Evolutionary conservation across 2,888 invertebrate genomes (phyloP), one percentile per base, ranked within the genome.

Genomic region (Dendrolimus pini): DNA sequence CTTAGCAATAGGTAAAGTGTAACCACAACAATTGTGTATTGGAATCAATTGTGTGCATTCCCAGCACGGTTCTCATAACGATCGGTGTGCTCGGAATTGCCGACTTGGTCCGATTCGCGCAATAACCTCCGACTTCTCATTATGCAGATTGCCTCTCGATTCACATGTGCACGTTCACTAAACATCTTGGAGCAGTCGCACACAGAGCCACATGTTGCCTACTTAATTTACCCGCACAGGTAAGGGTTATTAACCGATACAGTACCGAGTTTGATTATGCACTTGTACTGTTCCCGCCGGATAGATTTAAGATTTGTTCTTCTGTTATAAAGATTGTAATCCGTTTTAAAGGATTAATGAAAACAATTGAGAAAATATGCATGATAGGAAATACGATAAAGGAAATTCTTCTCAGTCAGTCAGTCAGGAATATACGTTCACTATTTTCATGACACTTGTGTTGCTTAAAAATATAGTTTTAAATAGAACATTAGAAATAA

Each of bases 81-180:
- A 85, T 85, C 70, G 84, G 77, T 78, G 70, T 77, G 78, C 9
- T 47, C 79, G 82, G 85, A 86, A 86, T 87, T 83, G 85, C 82
- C 77, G 76, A 75, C 77, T 77, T 74, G 80, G 79, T 75, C 80
- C 81, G 82, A 78, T 81, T 74, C 79, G 77, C 78, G 80, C 84
- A 80, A 85, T 87, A 87, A 83, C 83, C 82, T 72, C 77, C 70
- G 82, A 78, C 82, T 81, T 77, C 81, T 86, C 81, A 88, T 89
- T 89, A 89, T 88, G 89, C 80, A 89, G 82, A 89, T 88, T 85
- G 80, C 82, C 74, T 66, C 72, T 72, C 78, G 74, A 72, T 77
- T 75, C 81, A 72, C 78, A 75, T 78, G 74, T 82, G 84, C 78
- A 79, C 66, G 71, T 79, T 80, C 74, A 79, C 81, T 82, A 80